A percentile compares a stretch with the other conserved stretches of the same genome.
These are phyloP conservation scores for Acropternis orthonyx DNA, from an alignment of 2,797 vertebrate species.

Conservation along the genomic window DNA sequence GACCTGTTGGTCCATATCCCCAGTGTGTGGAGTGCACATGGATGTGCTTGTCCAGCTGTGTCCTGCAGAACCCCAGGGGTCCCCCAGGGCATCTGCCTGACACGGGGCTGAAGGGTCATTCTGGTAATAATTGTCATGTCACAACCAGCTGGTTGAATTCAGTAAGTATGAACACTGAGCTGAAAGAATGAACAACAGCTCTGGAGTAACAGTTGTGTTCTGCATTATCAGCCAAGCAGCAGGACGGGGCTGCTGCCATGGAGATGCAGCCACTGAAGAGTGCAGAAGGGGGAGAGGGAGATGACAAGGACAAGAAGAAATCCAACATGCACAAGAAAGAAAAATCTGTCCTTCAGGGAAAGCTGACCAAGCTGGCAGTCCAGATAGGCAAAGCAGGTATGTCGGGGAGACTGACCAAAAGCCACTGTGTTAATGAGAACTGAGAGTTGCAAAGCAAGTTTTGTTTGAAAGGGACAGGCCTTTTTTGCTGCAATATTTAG, in stretches of 20 bases:
- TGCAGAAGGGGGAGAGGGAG: constrained; percentile 90
- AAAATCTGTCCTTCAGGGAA: constrained; percentile 97
- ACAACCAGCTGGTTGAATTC: neutral
- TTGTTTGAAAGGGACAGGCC: neutral
- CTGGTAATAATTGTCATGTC: neutral
- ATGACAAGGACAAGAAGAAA: constrained; percentile 95
- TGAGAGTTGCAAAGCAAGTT: neutral
- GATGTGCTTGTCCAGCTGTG: neutral
- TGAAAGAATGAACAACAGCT: neutral
- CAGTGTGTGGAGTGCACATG: neutral
- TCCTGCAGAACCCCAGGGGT: neutral
- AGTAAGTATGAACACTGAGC: neutral
- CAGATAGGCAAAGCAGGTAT: constrained; percentile 99
- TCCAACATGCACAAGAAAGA: constrained; percentile 92
- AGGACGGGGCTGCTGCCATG: constrained; percentile 97
- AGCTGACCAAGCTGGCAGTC: constrained; percentile 97
- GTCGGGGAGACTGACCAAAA: neutral
- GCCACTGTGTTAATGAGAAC: neutral
- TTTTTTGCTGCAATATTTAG: neutral
- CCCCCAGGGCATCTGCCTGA: neutral
- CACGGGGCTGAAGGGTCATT: neutral
- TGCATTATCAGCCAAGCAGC: constrained; percentile 90
- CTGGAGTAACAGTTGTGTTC: constrained; percentile 23
- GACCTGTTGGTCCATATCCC: neutral
- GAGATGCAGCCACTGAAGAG: constrained; percentile 99